phyloP scores from a whole-genome alignment of 2,113 vertebrate genomes.

The Neogale vison region DNA sequence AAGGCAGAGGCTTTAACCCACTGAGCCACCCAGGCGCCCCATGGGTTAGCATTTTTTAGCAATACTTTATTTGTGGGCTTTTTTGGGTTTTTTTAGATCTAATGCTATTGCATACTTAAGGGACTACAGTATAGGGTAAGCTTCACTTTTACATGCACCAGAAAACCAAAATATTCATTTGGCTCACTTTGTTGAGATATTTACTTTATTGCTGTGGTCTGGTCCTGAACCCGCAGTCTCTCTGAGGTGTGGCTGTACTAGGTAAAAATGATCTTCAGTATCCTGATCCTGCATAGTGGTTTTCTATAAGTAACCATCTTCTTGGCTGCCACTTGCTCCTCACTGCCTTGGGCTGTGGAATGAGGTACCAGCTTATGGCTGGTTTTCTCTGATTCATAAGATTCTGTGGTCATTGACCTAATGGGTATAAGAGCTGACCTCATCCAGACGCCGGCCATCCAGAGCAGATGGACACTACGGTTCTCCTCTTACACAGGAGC shows the following conservation, averaged over 20 bases:
- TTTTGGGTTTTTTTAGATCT: background rate
- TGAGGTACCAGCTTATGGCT: background rate
- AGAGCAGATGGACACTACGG: background rate
- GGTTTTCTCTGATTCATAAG: background rate
- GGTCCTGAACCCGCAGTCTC: background rate
- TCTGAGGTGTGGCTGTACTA: background rate
- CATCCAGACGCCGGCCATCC: background rate
- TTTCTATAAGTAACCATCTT: background rate
- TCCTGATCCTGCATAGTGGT: background rate
- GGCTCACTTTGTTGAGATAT: background rate
- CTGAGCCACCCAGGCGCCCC: too few relatives aligned
- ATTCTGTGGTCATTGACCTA: background rate
- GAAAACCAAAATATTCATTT: background rate
- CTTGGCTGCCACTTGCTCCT: background rate
- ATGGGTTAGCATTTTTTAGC: background rate
- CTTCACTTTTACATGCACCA: background rate
- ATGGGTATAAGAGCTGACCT: background rate
- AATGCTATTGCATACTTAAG: background rate
- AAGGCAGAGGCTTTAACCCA: too few relatives aligned
- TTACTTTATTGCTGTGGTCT: background rate
- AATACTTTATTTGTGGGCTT: background rate
- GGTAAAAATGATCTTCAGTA: background rate
- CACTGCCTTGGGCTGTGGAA: background rate
- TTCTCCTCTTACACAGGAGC: background rate
- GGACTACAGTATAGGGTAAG: background rate